Evolutionary conservation across 2,113 vertebrate species (phyloP), one percentile per base, ranked within the genome.

Genomic region (Puma concolor): DNA sequence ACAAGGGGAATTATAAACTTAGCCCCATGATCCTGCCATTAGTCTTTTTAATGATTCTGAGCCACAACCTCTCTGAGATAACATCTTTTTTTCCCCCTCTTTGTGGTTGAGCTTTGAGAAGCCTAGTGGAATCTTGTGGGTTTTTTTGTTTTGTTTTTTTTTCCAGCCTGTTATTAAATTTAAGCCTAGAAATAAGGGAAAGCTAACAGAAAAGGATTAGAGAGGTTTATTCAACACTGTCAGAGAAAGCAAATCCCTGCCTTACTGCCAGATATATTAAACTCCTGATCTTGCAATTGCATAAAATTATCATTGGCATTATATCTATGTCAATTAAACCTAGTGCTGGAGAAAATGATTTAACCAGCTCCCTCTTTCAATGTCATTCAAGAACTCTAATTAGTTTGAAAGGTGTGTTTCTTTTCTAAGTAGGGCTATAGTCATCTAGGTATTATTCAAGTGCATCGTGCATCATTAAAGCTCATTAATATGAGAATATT

Each of bases 251-350:
- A 98, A 98, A 98, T 97, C 95, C 95, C 92, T 90, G 74, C 87
- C 60, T 96, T 87, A 21, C 96, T 97, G 95, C 97, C 96, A 97
- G 94, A 76, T 96, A 82, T 92, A 98, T 98, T 98, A 97, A 98
- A 98, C 50, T 79, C 91, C 91, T 94, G 84, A 94, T 97, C 94
- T 98, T 97, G 95, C 94, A 98, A 97, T 54, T 96, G 97, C 96
- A 96, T 95, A 81, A 98, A 99, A 98, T 98, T 96, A 98, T 98
- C 97, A 94, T 84, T 93, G 97, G 84, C 97, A 98, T 98, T 98
- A 98, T 97, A 98, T 97, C 94, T 97, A 54, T 97, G 98, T 95
- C 98, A 98, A 98, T 99, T 98, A 97, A 97, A 89, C 36, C 67
- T 85, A 86, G 63, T 92, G 90, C 91, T 74, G 31, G 89, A 91